Conservation (phyloP, 2,113 vertebrate species). For the Philantomba maxwellii region DNA sequence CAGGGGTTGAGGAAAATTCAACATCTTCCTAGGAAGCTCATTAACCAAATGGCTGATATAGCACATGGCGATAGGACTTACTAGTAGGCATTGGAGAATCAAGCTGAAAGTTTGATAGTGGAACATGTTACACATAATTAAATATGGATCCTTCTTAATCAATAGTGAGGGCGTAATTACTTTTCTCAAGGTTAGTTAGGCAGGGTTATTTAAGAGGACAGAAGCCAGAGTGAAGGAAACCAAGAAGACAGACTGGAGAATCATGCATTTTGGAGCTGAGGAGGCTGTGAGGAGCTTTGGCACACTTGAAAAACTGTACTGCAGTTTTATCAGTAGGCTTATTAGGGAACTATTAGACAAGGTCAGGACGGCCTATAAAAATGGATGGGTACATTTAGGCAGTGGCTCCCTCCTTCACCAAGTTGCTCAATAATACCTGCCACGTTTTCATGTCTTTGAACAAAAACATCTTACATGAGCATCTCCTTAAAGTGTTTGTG, state of each 20-base stretch:
- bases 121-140: constrained; percentile 74
- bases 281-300: constrained; percentile 21
- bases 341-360: constrained; percentile 46
- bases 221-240: constrained; percentile 44
- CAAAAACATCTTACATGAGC: not conserved
- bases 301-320: constrained; percentile 12
- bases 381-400: not conserved
- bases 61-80: not conserved
- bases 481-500: not conserved
- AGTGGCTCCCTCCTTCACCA: not conserved
- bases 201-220: constrained; percentile 54
- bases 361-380: constrained; percentile 45
- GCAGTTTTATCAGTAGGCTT: constrained; percentile 55
- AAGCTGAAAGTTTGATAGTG: constrained; percentile 63
- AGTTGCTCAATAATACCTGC: not conserved
- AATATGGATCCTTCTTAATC: constrained; percentile 76
- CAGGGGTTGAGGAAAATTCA: not conserved
- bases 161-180: constrained; percentile 71
- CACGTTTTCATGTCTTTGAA: constrained; percentile 19
- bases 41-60: constrained; percentile 40
- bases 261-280: constrained; percentile 1
- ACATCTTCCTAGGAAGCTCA: constrained; percentile 46
- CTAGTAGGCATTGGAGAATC: constrained; percentile 29
- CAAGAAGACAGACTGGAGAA: constrained; percentile 48
- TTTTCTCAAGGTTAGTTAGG: constrained; percentile 76